Base-by-base conservation (phyloP, 1,140 invertebrate species). In the Drosophila obscura region DNA sequence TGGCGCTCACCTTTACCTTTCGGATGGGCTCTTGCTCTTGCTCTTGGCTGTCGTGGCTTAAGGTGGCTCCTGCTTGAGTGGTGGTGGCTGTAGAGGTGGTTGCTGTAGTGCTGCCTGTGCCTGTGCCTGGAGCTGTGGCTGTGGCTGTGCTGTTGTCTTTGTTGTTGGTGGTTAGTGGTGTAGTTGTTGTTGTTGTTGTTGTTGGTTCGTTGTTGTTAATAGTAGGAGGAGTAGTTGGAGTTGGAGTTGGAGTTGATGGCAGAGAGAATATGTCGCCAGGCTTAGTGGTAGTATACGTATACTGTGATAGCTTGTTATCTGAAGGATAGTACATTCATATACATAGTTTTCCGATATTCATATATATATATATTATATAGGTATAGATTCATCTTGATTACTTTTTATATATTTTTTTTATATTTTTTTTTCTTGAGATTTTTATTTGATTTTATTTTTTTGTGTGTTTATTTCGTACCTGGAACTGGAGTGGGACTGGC, bases 251-350 rank as follows among this genome's bases (percentile, higher is more conserved):
- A 88, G 75, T 88, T 71, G 83, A 66, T 83, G 83, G 84, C 80
- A 89, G 81, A 88, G 89, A 91, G 80, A 91, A 91, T 85, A 87
- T 85, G 78, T 83, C 89, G 74, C 69, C 85, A 83, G 81, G 85
- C 80, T 90, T 91, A 90, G 85, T 90, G 74, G 82, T 91, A 88
- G 87, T 82, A 89, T 88, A 88, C 84, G 83, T 89, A 80, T 89
- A 88, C 84, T 88, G 83, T 88, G 82, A 82, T 87, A 75, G 72
- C 61, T 78, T 81, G 82, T 87, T 87, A 87, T 87, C 82, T 87
- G 82, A 87, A 87, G 82, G 82, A 87, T 87, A 73, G 35, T 73
- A 91, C 77, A 88, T 91, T 89, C 89, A 90, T 90, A 90, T 84
- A 84, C 81, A 84, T 84, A 87, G 77, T 87, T 31, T 72, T 62